A percentile compares a stretch with the other conserved stretches of the same genome.
These are phyloP conservation scores for Balanococcus diminutus DNA, from an alignment of 2,888 invertebrate genomes.

Conservation along the genomic window DNA sequence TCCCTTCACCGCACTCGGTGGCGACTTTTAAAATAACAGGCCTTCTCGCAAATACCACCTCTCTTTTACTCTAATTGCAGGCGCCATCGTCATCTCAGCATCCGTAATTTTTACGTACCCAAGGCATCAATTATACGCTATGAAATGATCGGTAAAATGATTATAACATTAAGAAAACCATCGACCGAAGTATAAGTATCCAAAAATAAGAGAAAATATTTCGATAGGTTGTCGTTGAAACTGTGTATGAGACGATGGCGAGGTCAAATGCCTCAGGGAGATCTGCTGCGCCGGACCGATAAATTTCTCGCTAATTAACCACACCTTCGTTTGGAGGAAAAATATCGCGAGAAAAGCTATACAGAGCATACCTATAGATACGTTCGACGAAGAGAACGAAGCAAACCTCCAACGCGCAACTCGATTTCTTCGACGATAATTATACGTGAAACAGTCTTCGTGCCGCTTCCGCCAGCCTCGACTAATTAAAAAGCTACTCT, in stretches of 20 bases:
- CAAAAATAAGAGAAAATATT: too few species aligned
- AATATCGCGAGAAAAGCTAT: neutral
- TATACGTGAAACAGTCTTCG: neutral
- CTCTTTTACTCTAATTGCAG: conserved; percentile 28
- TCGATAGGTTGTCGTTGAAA: neutral
- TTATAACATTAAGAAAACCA: neutral
- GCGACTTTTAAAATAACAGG: neutral
- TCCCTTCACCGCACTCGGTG: neutral
- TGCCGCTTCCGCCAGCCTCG: neutral
- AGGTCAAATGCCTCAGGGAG: neutral
- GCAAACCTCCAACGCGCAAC: neutral
- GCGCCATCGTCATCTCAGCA: conserved; percentile 34
- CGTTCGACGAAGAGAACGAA: neutral
- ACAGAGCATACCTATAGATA: neutral
- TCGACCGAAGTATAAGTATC: neutral
- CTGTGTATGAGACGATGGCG: neutral
- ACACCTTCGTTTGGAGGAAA: neutral
- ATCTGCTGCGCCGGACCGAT: neutral
- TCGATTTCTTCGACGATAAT: neutral
- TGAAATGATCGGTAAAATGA: neutral
- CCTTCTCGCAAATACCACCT: neutral
- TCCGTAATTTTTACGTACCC: neutral
- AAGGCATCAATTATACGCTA: conserved; percentile 19
- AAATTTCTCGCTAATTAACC: neutral
- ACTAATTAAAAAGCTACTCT: conserved; percentile 36